A percentile compares a stretch with the other conserved stretches of the same genome.
Evolutionary conservation across 2,797 vertebrate species (phyloP).

Genomic region (Pterois miles): DNA sequence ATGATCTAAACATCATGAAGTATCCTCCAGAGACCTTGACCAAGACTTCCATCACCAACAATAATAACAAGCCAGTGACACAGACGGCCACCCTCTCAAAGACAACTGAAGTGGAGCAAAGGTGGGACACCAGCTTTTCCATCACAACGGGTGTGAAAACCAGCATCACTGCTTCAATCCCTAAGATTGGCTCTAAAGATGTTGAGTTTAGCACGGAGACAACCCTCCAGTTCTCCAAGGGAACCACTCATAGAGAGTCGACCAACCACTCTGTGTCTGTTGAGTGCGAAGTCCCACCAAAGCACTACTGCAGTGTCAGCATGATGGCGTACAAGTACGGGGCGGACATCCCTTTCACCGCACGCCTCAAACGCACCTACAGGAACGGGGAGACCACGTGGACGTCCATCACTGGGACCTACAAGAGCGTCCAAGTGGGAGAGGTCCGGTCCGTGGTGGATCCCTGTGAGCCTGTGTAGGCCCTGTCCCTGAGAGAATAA

Average conservation of each 20-base stretch:
- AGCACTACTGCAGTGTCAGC: conserved; percentile 53
- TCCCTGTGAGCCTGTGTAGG: conserved; percentile 45
- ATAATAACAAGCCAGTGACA: conserved; percentile 24
- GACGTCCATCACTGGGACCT: conserved; percentile 61
- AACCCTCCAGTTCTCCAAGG: conserved; percentile 33
- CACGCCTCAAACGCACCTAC: conserved; percentile 60
- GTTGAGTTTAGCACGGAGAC: conserved; percentile 31
- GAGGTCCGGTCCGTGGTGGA: conserved; percentile 25
- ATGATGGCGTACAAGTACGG: conserved; percentile 59
- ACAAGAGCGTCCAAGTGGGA: conserved; percentile 47
- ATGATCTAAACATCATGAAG: conserved; percentile 27
- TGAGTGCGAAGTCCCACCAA: conserved; percentile 47
- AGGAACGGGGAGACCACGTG: conserved; percentile 50
- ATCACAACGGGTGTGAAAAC: conserved; percentile 1
- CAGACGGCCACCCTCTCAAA: conserved; percentile 57
- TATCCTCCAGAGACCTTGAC: conserved; percentile 54
- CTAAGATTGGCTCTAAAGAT: neutral
- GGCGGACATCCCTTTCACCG: conserved; percentile 62
- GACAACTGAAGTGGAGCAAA: conserved; percentile 12
- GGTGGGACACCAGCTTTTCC: neutral
- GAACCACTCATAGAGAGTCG: conserved; percentile 46
- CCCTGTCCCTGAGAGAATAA: conserved; percentile 30
- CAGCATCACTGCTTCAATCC: conserved; percentile 42
- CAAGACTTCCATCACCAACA: conserved; percentile 43
- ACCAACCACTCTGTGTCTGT: conserved; percentile 40